A percentile compares a stretch with the other conserved stretches of the same genome.
Conservation (phyloP, 2,888 invertebrate species). For the Thelaira solivaga region DNA sequence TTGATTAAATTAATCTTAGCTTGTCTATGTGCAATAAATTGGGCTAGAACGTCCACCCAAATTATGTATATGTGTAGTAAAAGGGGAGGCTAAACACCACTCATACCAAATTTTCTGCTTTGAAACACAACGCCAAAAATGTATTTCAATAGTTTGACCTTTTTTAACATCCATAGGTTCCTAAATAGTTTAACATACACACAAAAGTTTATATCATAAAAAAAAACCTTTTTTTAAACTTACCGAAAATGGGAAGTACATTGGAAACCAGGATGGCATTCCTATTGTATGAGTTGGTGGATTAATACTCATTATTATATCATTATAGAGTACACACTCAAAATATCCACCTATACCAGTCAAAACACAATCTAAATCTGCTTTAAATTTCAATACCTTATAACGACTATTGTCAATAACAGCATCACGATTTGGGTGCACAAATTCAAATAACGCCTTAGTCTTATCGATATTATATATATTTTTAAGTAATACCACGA, state of each 20-base stretch:
- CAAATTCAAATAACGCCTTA: conserved; percentile 86
- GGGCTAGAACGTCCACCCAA: conserved; percentile 70
- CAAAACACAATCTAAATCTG: conserved; percentile 86
- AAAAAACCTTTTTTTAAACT: conserved; percentile 69
- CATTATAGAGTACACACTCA: conserved; percentile 90
- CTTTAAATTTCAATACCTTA: conserved; percentile 82
- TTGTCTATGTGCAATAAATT: conserved; percentile 67
- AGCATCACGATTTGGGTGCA: conserved; percentile 89
- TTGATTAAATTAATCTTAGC: not conserved
- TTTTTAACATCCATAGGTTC: conserved; percentile 80
- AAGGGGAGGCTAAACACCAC: conserved; percentile 82
- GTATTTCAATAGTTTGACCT: conserved; percentile 85
- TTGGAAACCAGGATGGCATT: conserved; percentile 99
- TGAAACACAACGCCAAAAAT: conserved; percentile 91
- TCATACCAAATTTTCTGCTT: conserved; percentile 96
- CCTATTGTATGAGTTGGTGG: conserved; percentile 92
- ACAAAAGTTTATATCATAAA: too few species aligned
- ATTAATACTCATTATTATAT: conserved; percentile 91
- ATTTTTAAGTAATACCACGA: conserved; percentile 87
- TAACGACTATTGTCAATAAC: conserved; percentile 85
- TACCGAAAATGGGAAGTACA: conserved; percentile 93
- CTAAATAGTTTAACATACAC: conserved; percentile 64
- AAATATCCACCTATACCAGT: conserved; percentile 99
- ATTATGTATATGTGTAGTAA: conserved; percentile 72
- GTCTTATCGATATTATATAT: conserved; percentile 74